Evolutionary conservation across 2,797 vertebrate genomes (phyloP).

Genomic region (Staurois parvus): DNA sequence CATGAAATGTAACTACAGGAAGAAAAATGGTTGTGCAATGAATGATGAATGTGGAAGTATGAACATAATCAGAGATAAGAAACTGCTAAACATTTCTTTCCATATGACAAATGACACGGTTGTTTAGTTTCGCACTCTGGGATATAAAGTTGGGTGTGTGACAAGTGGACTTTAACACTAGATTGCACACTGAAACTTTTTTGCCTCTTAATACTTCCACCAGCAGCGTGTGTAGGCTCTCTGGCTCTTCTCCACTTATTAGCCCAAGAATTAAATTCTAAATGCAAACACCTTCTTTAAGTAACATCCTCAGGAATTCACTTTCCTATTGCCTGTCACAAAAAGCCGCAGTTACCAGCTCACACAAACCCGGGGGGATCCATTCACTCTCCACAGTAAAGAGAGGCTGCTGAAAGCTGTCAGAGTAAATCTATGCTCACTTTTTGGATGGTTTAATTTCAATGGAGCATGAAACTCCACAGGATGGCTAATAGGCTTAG

Average conservation of each 20-base stretch:
- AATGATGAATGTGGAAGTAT: background rate
- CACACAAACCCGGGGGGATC: slow-evolving; percentile 65
- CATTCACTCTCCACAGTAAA: slow-evolving; percentile 62
- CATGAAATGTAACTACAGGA: background rate
- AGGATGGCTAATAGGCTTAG: slow-evolving; percentile 77
- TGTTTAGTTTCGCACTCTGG: background rate
- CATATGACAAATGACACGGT: background rate
- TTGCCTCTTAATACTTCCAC: background rate
- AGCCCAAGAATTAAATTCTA: background rate
- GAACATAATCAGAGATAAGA: slow-evolving; percentile 23
- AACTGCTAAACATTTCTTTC: background rate
- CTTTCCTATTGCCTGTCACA: slow-evolving; percentile 20
- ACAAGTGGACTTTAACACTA: slow-evolving; percentile 6
- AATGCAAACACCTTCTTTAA: slow-evolving; percentile 2
- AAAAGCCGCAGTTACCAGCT: slow-evolving; percentile 58
- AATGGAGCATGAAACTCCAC: slow-evolving; percentile 76
- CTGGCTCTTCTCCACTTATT: background rate
- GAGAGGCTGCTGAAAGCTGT: slow-evolving; percentile 73
- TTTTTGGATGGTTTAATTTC: slow-evolving; percentile 79
- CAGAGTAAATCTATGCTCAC: slow-evolving; percentile 76
- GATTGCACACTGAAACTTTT: background rate
- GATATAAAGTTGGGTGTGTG: slow-evolving; percentile 24
- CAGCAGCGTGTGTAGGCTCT: background rate
- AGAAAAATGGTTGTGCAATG: background rate
- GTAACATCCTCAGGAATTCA: slow-evolving; percentile 11